Evolutionary conservation across 2,113 vertebrate genomes (phyloP), one percentile per base, ranked within the genome.

Genomic region (Leucopsar rothschildi): DNA sequence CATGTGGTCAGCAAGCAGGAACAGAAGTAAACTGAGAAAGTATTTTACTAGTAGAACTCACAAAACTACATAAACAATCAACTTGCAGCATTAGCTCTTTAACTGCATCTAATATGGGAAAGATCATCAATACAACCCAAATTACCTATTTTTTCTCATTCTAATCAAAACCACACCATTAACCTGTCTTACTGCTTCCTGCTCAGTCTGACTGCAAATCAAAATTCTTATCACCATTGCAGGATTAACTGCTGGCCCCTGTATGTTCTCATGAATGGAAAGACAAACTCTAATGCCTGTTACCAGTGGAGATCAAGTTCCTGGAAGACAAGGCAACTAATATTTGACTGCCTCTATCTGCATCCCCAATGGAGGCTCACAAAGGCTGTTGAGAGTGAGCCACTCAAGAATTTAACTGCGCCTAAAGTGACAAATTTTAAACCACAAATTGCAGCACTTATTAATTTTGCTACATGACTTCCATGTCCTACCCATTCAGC

Each of bases 271-370:
- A 27, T 16, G 13, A 55, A 29, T 6, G 37, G 31, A 64, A 84
- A 71, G 21, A n/a, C 31, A 50, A 4, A 27, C 18, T 56, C 29
- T 33, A 69, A 23, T 1, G 4, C 29, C 37, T 1, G 0, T 27
- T 78, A 55, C 16, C 64, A 82, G 21, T 35, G 35, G 14, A 78
- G 35, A 75, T 16, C 19, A 7, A 89, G 57, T 18, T 73, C 31
- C 39, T 37, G 14, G 31, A 50, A 90, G 42, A 78, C 0, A 59
- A 55, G 47, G 29, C 39, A 72, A 65, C 50, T 39, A 49, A 39
- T 37, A 70, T 15, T 50, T 29, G 35, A 19, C 21, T 39, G 17
- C 18, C 73, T 35, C 29, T 16, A 37, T 12, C 23, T 12, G 5
- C 40, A 33, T n/a, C 63, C 55, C 70, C 17, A 14, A 75, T 73